phyloP scores from a whole-genome alignment of 2,113 vertebrate species.

The Eupsittula cactorum region DNA sequence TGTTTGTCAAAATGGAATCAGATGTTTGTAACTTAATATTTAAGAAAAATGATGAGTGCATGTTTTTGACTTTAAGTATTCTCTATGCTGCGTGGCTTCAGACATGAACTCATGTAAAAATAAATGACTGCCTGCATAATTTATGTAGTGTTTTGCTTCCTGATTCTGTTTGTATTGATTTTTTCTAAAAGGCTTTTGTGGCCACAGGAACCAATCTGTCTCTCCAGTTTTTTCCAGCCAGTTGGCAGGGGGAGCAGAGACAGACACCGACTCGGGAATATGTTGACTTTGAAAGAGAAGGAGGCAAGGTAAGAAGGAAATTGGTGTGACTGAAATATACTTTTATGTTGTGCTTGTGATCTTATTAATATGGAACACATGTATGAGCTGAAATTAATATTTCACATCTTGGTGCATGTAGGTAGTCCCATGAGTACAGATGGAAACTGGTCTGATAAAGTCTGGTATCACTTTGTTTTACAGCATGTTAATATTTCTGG shows the following conservation, averaged over 20 bases:
- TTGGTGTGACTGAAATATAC: slow-evolving; percentile 12
- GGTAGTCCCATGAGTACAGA: neutral
- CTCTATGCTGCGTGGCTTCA: too few species aligned
- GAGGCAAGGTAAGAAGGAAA: slow-evolving; percentile 90
- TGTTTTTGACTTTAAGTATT: too few species aligned
- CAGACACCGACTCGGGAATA: slow-evolving; percentile 96
- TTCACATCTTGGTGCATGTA: neutral
- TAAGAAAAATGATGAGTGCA: too few species aligned
- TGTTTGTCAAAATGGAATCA: too few species aligned
- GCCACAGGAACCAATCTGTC: slow-evolving; percentile 99
- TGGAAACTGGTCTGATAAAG: neutral
- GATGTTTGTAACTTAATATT: too few species aligned
- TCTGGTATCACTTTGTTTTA: neutral
- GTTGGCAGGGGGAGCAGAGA: slow-evolving; percentile 94
- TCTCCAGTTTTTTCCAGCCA: slow-evolving; percentile 99
- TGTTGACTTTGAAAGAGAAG: slow-evolving; percentile 97
- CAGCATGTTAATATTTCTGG: neutral
- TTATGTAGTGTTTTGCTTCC: too few species aligned
- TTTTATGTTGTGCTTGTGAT: neutral
- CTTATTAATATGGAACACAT: accelerated
- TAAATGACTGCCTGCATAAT: too few species aligned
- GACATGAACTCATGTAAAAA: too few species aligned
- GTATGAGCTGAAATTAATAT: neutral
- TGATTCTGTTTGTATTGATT: too few species aligned
- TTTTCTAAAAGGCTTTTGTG: slow-evolving; percentile 98